These are phyloP conservation scores for Pardalotus punctatus DNA, from an alignment of 2,113 vertebrate species.

Conservation along the genomic window DNA sequence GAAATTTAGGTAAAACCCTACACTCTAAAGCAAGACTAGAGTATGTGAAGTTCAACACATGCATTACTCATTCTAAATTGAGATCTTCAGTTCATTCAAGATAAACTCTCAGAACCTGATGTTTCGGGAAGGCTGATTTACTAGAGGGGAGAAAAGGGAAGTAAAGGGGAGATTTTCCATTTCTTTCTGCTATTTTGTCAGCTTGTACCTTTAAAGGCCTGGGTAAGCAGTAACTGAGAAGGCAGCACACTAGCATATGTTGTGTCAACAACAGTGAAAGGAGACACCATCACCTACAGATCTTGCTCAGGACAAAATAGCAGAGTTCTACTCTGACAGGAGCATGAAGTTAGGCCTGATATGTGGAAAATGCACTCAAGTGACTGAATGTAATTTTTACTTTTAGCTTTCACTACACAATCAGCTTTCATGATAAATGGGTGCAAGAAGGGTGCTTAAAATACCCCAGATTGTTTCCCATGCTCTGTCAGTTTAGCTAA, in stretches of 20 bases:
- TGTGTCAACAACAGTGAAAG: not conserved
- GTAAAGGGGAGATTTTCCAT: not conserved
- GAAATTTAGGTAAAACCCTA: not conserved
- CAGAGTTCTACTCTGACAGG: not conserved
- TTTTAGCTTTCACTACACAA: not conserved
- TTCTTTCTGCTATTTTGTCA: not conserved
- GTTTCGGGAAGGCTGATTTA: not conserved
- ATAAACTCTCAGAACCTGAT: not conserved
- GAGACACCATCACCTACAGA: not conserved
- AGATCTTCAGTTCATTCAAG: not conserved
- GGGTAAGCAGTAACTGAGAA: not conserved
- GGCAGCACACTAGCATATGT: not conserved
- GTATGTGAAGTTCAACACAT: not conserved
- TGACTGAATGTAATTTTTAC: not conserved
- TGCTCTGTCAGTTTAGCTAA: not conserved
- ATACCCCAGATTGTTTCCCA: not conserved
- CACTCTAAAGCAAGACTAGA: not conserved
- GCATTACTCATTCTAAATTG: not conserved
- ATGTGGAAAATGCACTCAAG: not conserved
- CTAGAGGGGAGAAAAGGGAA: not conserved
- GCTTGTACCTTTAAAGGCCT: not conserved
- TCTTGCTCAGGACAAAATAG: not conserved
- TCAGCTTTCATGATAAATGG: not conserved
- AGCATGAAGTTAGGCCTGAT: not conserved
- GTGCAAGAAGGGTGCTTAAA: not conserved